These are phyloP conservation scores for Myzus persicae DNA, from an alignment of 1,140 invertebrate genomes.

Conservation along the genomic window DNA sequence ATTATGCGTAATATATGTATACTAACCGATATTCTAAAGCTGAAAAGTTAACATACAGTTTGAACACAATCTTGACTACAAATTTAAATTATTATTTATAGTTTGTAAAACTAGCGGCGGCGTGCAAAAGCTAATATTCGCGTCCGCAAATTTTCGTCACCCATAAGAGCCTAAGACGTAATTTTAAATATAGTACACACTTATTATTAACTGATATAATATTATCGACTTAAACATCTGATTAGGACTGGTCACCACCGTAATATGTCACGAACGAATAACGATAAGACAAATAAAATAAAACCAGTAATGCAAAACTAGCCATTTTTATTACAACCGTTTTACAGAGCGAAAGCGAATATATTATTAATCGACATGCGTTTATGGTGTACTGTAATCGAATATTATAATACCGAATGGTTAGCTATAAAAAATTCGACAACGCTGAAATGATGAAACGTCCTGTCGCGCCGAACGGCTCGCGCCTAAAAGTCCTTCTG, in stretches of 20 bases:
- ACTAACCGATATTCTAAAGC: no score
- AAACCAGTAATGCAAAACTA: constrained; percentile 16
- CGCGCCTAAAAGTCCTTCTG: neutral
- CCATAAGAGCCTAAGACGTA: neutral
- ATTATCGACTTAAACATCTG: neutral
- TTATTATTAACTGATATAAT: no score
- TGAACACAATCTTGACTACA: neutral
- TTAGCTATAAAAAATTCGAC: neutral
- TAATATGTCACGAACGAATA: constrained; percentile 3
- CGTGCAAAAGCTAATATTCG: neutral
- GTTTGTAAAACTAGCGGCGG: neutral
- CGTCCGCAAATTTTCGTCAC: neutral
- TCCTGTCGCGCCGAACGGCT: no score
- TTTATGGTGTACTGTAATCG: neutral
- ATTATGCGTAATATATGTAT: no score
- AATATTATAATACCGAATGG: neutral
- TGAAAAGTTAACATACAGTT: no score
- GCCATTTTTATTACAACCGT: neutral
- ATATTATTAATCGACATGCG: neutral
- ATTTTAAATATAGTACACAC: no score
- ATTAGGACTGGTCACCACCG: neutral
- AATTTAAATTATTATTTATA: neutral
- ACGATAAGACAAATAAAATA: neutral
- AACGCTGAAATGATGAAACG: neutral
- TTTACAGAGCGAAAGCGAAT: neutral